phyloP scores from a whole-genome alignment of 2,888 invertebrate species.

The Mesorhabditis belari region DNA sequence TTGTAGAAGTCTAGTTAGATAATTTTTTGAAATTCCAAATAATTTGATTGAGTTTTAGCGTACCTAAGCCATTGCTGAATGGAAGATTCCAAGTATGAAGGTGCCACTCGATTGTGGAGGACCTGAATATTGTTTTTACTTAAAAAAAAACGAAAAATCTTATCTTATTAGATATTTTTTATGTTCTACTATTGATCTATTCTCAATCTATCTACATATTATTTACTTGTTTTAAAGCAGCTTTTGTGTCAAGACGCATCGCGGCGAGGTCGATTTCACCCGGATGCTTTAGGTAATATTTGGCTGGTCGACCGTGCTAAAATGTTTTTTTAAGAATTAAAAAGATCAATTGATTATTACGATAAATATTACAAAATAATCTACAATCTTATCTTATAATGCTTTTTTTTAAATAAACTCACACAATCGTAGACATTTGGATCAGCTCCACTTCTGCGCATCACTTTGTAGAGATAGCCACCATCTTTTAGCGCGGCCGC shows the following conservation, averaged over 20 bases:
- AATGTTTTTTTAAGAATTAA: constrained; percentile 4
- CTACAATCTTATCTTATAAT: too few species aligned
- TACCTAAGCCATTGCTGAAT: constrained; percentile 79
- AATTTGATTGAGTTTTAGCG: constrained; percentile 88
- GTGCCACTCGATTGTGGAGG: constrained; percentile 52
- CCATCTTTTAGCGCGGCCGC: constrained; percentile 64
- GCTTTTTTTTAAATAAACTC: constrained; percentile 12
- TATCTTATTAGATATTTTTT: too few species aligned
- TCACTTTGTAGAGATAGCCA: constrained; percentile 62
- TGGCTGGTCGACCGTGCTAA: constrained; percentile 54
- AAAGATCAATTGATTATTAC: background rate
- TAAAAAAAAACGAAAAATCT: background rate
- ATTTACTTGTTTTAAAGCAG: constrained; percentile 40
- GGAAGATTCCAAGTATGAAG: constrained; percentile 52
- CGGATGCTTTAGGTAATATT: constrained; percentile 54
- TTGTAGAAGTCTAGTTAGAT: constrained; percentile 4
- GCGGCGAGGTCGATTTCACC: constrained; percentile 53
- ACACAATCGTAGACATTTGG: constrained; percentile 62
- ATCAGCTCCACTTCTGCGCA: constrained; percentile 65
- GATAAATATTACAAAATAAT: background rate
- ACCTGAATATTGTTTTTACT: constrained; percentile 11
- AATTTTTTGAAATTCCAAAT: constrained; percentile 58
- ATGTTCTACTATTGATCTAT: too few species aligned
- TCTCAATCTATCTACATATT: too few species aligned
- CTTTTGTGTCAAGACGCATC: constrained; percentile 50